Conservation (phyloP, 2,797 vertebrate species). For the Lutjanus argentimaculatus region DNA sequence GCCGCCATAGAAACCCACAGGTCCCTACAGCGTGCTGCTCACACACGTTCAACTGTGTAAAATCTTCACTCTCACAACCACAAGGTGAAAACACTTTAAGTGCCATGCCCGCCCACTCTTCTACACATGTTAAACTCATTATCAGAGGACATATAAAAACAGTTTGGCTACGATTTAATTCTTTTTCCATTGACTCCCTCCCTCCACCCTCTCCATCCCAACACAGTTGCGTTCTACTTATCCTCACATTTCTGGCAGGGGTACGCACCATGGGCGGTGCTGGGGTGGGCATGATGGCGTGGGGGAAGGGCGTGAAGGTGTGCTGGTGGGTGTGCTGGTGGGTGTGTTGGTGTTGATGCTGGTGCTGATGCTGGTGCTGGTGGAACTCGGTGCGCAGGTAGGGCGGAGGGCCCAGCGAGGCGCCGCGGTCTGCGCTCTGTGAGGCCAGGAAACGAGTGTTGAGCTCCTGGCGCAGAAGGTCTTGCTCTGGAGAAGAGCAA, state of each 20-base stretch:
- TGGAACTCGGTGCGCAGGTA: constrained; percentile 99
- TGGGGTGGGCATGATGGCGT: constrained; percentile 98
- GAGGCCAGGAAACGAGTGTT: constrained; percentile 98
- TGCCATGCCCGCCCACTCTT: constrained; percentile 10
- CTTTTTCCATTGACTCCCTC: neutral
- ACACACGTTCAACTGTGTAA: constrained; percentile 59
- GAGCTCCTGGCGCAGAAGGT: constrained; percentile 97
- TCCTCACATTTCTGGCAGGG: constrained; percentile 99
- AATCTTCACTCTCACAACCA: constrained; percentile 39
- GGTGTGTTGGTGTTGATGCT: constrained; percentile 98
- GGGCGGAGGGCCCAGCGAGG: constrained; percentile 92
- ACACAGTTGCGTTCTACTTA: constrained; percentile 89
- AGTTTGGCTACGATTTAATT: neutral
- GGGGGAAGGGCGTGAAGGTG: constrained; percentile 98
- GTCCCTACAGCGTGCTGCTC: constrained; percentile 39
- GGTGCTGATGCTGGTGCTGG: constrained; percentile 95
- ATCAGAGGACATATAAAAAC: constrained; percentile 33
- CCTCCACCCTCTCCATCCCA: constrained; percentile 39
- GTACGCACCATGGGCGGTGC: constrained; percentile 99
- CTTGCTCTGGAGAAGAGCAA: constrained; percentile 89
- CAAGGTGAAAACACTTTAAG: constrained; percentile 44
- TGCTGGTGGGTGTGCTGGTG: constrained; percentile 99
- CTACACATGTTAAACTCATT: constrained; percentile 43
- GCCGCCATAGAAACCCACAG: constrained; percentile 46
- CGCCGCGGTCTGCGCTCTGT: constrained; percentile 95